Evolutionary conservation across 2,797 vertebrate genomes (phyloP).

Genomic region (Sebastes taczanowskii): DNA sequence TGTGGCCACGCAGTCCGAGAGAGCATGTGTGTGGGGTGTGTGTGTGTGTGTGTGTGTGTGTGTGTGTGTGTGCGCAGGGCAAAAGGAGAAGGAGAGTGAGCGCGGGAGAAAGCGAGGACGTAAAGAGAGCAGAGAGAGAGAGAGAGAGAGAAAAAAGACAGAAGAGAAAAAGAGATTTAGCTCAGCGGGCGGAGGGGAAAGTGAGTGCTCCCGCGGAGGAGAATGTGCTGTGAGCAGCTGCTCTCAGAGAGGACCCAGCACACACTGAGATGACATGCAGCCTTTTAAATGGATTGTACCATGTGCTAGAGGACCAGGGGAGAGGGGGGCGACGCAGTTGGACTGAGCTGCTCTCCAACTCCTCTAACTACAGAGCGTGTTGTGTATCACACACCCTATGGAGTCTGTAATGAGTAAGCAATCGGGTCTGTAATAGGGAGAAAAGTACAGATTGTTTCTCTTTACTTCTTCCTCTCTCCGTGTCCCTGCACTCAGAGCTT

Average conservation of each 20-base stretch:
- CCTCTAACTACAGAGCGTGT: slow-evolving; percentile 49
- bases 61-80: not conserved
- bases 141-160: slow-evolving; percentile 20
- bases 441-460: slow-evolving; percentile 45
- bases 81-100: slow-evolving; percentile 33
- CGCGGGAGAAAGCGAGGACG: slow-evolving; percentile 21
- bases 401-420: slow-evolving; percentile 59
- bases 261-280: slow-evolving; percentile 83
- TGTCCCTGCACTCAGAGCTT: slow-evolving; percentile 40
- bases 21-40: slow-evolving; percentile 24
- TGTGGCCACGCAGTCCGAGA: slow-evolving; percentile 36
- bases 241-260: slow-evolving; percentile 82
- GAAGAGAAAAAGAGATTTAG: slow-evolving; percentile 49
- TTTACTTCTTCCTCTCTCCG: slow-evolving; percentile 16
- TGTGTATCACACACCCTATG: slow-evolving; percentile 50
- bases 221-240: slow-evolving; percentile 82
- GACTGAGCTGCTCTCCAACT: slow-evolving; percentile 51
- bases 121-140: slow-evolving; percentile 29
- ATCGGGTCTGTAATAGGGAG: slow-evolving; percentile 21
- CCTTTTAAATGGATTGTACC: slow-evolving; percentile 90
- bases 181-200: slow-evolving; percentile 65
- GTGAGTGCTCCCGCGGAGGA: slow-evolving; percentile 72
- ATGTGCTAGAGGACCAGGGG: slow-evolving; percentile 79
- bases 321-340: slow-evolving; percentile 54
- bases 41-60: not conserved